These are phyloP conservation scores for Hymenopus coronatus DNA, from an alignment of 2,888 invertebrate species.

Conservation along the genomic window DNA sequence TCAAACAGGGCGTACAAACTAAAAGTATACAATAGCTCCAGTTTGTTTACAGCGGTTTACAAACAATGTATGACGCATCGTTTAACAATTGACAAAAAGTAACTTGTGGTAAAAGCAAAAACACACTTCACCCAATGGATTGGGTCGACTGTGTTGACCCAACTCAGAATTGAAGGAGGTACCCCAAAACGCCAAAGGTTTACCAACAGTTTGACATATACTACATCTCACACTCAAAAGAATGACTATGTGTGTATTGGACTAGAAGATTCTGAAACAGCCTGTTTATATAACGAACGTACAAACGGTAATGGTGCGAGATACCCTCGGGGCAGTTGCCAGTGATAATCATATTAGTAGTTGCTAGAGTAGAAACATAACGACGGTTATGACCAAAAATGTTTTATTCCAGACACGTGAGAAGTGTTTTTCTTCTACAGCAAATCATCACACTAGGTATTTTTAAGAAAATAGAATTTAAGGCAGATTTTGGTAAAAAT, in stretches of 20 bases:
- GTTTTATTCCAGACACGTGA: slow-evolving; percentile 31
- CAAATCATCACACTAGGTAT: slow-evolving; percentile 36
- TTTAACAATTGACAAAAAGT: not conserved
- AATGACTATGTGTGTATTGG: slow-evolving; percentile 36
- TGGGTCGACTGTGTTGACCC: not conserved
- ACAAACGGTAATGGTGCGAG: slow-evolving; percentile 36
- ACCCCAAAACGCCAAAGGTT: slow-evolving; percentile 30
- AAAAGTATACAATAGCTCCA: slow-evolving; percentile 13
- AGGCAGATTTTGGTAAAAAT: slow-evolving; percentile 64
- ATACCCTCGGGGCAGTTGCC: slow-evolving; percentile 34
- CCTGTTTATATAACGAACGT: slow-evolving; percentile 33
- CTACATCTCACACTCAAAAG: slow-evolving; percentile 56
- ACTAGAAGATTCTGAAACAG: slow-evolving; percentile 38
- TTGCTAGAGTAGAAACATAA: slow-evolving; percentile 27
- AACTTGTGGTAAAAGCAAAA: not conserved
- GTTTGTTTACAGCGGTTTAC: not conserved
- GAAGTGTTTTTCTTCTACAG: slow-evolving; percentile 36
- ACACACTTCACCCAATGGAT: not conserved
- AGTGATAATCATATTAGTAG: slow-evolving; percentile 29
- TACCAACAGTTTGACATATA: slow-evolving; percentile 52
- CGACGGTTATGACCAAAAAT: slow-evolving; percentile 18
- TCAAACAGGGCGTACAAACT: slow-evolving; percentile 8
- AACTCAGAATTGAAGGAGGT: slow-evolving; percentile 26
- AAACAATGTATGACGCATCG: slow-evolving; percentile 10
- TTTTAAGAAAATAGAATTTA: slow-evolving; percentile 62